Conservation (phyloP, 1,140 invertebrate species). For the Drosophila punjabiensis region DNA sequence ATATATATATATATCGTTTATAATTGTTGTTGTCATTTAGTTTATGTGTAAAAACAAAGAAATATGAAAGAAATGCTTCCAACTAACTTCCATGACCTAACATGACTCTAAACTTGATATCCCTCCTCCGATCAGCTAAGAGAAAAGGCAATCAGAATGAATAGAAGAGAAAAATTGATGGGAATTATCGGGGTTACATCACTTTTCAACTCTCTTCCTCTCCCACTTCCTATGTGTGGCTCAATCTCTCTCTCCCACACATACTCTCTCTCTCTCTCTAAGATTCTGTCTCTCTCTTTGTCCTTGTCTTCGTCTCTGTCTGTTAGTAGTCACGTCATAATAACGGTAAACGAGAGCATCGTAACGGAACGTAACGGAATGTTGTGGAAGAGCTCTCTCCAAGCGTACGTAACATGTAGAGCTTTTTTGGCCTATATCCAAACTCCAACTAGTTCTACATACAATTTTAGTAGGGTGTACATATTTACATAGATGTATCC, state of each 20-base stretch:
- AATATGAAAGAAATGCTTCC: slow-evolving; percentile 23
- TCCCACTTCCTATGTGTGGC: not conserved
- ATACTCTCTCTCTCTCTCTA: not conserved
- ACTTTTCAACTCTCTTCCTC: slow-evolving; percentile 6
- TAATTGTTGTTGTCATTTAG: slow-evolving; percentile 27
- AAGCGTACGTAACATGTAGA: slow-evolving; percentile 32
- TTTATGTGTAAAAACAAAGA: slow-evolving; percentile 18
- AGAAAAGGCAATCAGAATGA: slow-evolving; percentile 1
- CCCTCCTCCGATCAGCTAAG: slow-evolving; percentile 2
- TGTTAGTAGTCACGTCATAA: slow-evolving; percentile 26
- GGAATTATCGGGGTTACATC: not conserved
- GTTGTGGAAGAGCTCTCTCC: slow-evolving; percentile 11
- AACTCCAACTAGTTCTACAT: slow-evolving; percentile 51
- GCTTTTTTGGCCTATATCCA: slow-evolving; percentile 20
- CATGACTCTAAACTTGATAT: slow-evolving; percentile 8
- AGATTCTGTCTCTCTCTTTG: slow-evolving; percentile 1
- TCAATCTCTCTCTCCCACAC: not conserved
- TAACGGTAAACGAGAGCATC: slow-evolving; percentile 23
- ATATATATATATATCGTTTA: slow-evolving; percentile 3
- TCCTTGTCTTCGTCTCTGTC: slow-evolving; percentile 28
- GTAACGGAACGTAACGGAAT: slow-evolving; percentile 24
- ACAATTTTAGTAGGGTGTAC: slow-evolving; percentile 45
- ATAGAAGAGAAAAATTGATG: not conserved
- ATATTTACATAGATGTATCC: slow-evolving; percentile 57
- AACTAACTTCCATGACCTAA: slow-evolving; percentile 22